phyloP scores from a whole-genome alignment of 1,140 invertebrate species.

The Atta colombica region DNA sequence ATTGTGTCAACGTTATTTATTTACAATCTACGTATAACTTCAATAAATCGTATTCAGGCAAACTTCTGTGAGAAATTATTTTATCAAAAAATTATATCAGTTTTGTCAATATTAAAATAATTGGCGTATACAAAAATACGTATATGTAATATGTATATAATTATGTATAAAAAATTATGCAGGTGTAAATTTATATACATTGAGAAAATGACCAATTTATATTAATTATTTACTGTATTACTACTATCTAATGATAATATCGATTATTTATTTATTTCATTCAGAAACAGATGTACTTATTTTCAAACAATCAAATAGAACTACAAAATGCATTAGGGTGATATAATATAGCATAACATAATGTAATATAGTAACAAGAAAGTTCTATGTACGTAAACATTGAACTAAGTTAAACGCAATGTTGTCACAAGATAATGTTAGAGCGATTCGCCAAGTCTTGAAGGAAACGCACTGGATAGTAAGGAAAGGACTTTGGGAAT shows the following conservation, averaged over 20 bases:
- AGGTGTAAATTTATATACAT: background rate
- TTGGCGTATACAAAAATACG: background rate
- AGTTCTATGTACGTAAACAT: constrained; percentile 27
- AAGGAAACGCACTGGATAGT: constrained; percentile 12
- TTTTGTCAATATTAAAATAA: constrained; percentile 15
- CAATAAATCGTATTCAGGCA: background rate
- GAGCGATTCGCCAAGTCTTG: constrained; percentile 8
- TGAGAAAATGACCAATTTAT: background rate
- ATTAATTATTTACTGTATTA: background rate
- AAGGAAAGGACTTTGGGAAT: constrained; percentile 27
- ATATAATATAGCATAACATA: background rate
- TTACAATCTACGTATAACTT: background rate
- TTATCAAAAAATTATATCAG: background rate
- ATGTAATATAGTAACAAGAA: background rate
- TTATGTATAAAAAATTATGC: background rate
- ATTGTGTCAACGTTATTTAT: constrained; percentile 42
- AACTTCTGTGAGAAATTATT: background rate
- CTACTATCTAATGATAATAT: background rate
- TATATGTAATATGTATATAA: background rate
- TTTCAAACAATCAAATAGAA: background rate
- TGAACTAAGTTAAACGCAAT: constrained; percentile 9
- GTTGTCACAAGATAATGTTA: constrained; percentile 28
- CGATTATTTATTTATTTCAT: background rate
- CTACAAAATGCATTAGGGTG: background rate
- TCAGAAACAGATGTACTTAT: background rate